These are phyloP conservation scores for Lophius americanus DNA, from an alignment of 2,797 vertebrate species.

Conservation along the genomic window DNA sequence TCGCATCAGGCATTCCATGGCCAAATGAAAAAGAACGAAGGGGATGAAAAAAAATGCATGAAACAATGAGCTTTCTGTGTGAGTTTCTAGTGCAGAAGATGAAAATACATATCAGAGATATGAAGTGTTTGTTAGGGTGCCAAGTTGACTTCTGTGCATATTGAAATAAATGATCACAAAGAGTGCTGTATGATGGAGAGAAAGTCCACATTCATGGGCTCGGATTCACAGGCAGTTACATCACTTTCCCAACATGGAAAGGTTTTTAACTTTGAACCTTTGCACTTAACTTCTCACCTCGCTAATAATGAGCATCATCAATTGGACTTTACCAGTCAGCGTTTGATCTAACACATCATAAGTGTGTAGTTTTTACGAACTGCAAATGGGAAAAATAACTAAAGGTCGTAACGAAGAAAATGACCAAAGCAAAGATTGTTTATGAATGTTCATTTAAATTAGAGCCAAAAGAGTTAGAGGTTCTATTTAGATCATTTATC, in stretches of 20 bases:
- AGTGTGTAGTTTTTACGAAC: not conserved
- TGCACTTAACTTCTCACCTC: constrained; percentile 37
- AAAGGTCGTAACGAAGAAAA: not conserved
- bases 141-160: constrained; percentile 54
- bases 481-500: constrained; percentile 1
- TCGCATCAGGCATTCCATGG: constrained; percentile 71
- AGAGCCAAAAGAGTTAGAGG: not conserved
- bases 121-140: constrained; percentile 53
- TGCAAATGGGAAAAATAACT: not conserved
- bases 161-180: constrained; percentile 64
- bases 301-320: constrained; percentile 13
- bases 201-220: constrained; percentile 39
- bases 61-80: constrained; percentile 78
- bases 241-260: constrained; percentile 39
- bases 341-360: constrained; percentile 21
- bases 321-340: constrained; percentile 8
- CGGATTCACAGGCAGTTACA: constrained; percentile 14
- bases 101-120: constrained; percentile 58
- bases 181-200: constrained; percentile 46
- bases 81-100: constrained; percentile 44
- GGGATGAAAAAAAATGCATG: constrained; percentile 15
- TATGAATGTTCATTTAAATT: not conserved
- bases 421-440: not conserved
- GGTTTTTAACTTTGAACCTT: constrained; percentile 22
- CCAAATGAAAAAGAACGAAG: constrained; percentile 55